Evolutionary conservation across 2,797 vertebrate species (phyloP).

Genomic region (Thamnophis elegans): DNA sequence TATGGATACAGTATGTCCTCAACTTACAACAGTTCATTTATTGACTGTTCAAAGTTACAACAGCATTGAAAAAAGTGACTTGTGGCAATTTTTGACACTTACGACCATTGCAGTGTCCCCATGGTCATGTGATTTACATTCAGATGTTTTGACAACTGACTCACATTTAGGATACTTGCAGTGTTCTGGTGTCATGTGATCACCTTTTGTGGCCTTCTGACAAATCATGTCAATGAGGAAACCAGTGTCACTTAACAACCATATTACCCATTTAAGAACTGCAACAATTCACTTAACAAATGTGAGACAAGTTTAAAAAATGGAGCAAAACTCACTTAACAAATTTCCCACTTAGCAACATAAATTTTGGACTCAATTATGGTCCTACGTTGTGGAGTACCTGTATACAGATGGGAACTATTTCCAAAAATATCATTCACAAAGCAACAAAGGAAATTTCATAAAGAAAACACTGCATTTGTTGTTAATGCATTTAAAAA

Average conservation of each 20-base stretch:
- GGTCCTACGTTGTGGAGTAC: background rate
- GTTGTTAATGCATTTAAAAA: background rate
- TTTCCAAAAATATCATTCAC: background rate
- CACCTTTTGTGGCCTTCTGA: background rate
- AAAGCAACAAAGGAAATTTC: background rate
- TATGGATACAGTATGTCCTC: background rate
- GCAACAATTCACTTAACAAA: background rate
- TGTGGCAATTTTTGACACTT: background rate
- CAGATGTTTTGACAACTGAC: background rate
- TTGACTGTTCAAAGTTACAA: background rate
- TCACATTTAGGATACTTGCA: background rate
- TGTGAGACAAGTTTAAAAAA: background rate
- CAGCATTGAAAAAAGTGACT: background rate
- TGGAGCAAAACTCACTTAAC: background rate
- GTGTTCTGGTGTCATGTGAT: background rate
- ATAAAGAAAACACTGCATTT: background rate
- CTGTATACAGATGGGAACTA: background rate
- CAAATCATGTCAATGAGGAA: background rate
- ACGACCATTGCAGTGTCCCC: background rate
- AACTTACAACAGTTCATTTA: background rate
- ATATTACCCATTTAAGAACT: background rate
- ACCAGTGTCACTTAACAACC: background rate
- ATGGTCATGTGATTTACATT: background rate
- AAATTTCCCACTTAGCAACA: background rate
- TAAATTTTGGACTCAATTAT: background rate